Evolutionary conservation across 2,113 vertebrate species (phyloP), one percentile per base, ranked within the genome.

Genomic region (Tragelaphus buxtoni): DNA sequence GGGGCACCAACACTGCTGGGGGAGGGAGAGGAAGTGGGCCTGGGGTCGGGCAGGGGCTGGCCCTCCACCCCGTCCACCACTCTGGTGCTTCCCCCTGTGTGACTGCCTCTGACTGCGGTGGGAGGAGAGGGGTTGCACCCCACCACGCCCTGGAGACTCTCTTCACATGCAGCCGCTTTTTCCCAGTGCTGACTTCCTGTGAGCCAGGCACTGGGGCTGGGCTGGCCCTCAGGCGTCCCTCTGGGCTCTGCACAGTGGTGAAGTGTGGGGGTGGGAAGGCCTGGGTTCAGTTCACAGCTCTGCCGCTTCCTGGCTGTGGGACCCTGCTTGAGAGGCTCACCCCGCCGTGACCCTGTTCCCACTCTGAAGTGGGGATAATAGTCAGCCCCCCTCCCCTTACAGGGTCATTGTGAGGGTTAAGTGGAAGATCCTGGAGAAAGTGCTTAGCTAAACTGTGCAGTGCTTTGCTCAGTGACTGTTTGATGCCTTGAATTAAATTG

Each of bases 181-280:
- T 63, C 58, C 3, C 3, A 24, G 60, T 5, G 0, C 39, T 39
- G 24, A 0, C 47, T 32, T 30, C 0, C 53, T 56, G 4, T 20
- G 72, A 8, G 30, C 49, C n/a, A 1, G 80, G 55, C 30, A 0
- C 32, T 5, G 32, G 30, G 72, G 55, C 55, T 77, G 7, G 14
- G 13, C 22, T 10, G 13, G 80, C 1, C 12, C 13, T 24, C 4
- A 12, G 2, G 32, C 11, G 1, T 22, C 20, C 32, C 58, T 69
- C 51, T 10, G 74, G n/a, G 32, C 1, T 61, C 39, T 28, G 7
- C 32, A 0, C 42, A 55, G 56, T 4, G 42, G 4, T 20, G 18
- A 13, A 35, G 30, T n/a, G 20, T 47, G 56, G 1, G 9, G 26
- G 20, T 24, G 39, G 11, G 10, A 92, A 14, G 80, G 49, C 63